These are phyloP conservation scores for Diorhabda sublineata DNA, from an alignment of 1,140 invertebrate genomes.

Conservation along the genomic window DNA sequence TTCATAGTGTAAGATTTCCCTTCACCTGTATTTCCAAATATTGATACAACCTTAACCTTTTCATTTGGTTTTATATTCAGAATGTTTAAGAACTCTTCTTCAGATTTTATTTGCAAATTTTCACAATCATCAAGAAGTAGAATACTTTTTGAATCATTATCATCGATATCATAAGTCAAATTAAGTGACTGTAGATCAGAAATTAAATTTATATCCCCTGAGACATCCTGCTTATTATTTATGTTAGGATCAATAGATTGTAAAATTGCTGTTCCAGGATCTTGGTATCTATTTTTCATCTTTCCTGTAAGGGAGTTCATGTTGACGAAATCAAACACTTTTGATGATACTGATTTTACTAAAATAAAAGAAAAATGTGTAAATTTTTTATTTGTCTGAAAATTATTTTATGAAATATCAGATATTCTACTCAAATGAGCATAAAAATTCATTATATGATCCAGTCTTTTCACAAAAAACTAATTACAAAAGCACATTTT, in stretches of 20 bases:
- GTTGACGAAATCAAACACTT: constrained; percentile 14
- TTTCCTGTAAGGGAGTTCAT: constrained; percentile 26
- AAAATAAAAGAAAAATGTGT: not conserved
- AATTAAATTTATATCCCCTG: not conserved
- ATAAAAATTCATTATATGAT: no score
- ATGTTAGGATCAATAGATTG: constrained; percentile 30
- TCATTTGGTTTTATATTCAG: constrained; percentile 30
- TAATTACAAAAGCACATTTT: no score
- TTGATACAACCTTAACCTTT: constrained; percentile 75
- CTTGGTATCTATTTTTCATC: constrained; percentile 20
- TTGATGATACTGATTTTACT: not conserved
- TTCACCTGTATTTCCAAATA: constrained; percentile 85
- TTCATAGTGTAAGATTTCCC: constrained; percentile 82
- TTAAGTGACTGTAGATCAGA: constrained; percentile 10
- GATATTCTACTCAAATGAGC: no score
- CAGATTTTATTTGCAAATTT: constrained; percentile 29
- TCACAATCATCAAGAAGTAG: constrained; percentile 34
- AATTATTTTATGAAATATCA: no score
- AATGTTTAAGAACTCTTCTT: constrained; percentile 28
- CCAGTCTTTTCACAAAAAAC: no score
- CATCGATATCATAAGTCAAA: constrained; percentile 22
- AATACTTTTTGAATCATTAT: constrained; percentile 27
- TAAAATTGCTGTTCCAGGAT: constrained; percentile 21
- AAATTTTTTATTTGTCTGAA: not conserved
- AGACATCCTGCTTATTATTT: constrained; percentile 7